Base-by-base conservation (phyloP, 2,113 vertebrate genomes). In the Piprites chloris region DNA sequence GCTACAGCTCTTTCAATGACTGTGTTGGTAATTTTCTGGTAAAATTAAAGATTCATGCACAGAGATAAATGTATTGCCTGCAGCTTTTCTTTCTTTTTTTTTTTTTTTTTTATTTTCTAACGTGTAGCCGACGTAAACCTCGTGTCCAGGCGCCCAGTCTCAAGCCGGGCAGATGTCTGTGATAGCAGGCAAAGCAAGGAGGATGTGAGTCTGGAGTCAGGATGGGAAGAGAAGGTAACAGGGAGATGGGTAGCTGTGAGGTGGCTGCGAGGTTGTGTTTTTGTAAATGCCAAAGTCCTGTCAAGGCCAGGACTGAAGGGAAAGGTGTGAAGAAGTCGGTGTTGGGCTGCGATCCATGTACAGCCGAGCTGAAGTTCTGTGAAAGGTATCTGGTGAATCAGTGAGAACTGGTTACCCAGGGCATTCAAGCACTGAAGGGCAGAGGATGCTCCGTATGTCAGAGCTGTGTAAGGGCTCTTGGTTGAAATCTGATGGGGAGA, bases 261-360 rank as follows among this genome's bases (percentile, higher is more conserved):
- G 22, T 78, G 18, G 55, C 62, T 86, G 37, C 7, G 18, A 65
- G 44, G 52, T n/a, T 32, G 14, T 6, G 2, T 58, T 58, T 50
- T 62, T 63, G 37, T 28, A 23, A 83, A 16, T 18, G 21, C 6
- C 28, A 23, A 42, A 83, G 58, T 37, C 3, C 0, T 50, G 0
- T 58, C 32, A 30, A 79, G 39, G 33, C 27, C 37, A 44, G 65
- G n/a, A 53, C n/a, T n/a, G 49, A 76, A 84, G 50, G 52, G 55
- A n/a, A 63, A 17, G 62, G 37, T 0, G 0, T 14, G 23, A 13
- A 30, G 56, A 30, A 59, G n/a, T n/a, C 16, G 11, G 9, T 9
- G 15, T 24, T 91, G 2, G 11, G 56, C 63, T 55, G 28, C 27
- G 58, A 58, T 73, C 39, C 16, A 8, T 24, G 63, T 35, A 17